These are phyloP conservation scores for Metopia argyrocephala DNA, from an alignment of 2,888 invertebrate species.

Conservation along the genomic window DNA sequence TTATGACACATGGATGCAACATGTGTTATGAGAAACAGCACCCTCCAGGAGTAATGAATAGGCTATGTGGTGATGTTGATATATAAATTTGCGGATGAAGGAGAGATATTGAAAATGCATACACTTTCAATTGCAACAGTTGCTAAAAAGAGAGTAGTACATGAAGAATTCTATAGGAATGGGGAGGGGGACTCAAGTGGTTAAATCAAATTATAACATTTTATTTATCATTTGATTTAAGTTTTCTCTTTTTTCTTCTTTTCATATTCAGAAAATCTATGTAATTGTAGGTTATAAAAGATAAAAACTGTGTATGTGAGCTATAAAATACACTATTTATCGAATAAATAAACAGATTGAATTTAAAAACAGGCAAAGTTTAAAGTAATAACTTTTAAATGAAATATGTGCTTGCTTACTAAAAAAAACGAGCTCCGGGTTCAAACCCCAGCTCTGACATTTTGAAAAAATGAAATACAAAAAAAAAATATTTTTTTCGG, in stretches of 20 bases:
- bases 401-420: too few relatives aligned
- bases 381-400: too few relatives aligned
- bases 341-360: too few relatives aligned
- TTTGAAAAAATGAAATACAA: too few relatives aligned
- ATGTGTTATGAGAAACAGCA: slow-evolving; percentile 67
- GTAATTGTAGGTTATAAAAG: background rate
- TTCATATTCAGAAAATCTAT: background rate
- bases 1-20: slow-evolving; percentile 69
- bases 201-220: slow-evolving; percentile 56
- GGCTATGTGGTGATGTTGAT: too few relatives aligned
- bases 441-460: too few relatives aligned
- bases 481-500: too few relatives aligned
- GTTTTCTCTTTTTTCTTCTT: background rate
- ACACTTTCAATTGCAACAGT: slow-evolving; percentile 57
- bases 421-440: too few relatives aligned
- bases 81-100: slow-evolving; percentile 8
- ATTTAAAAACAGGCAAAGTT: too few relatives aligned
- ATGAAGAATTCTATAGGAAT: too few relatives aligned
- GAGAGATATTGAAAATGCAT: slow-evolving; percentile 31
- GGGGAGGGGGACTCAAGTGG: background rate
- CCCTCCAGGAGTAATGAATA: slow-evolving; percentile 5
- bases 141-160: slow-evolving; percentile 16
- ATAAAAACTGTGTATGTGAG: background rate
- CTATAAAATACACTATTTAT: too few relatives aligned
- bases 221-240: slow-evolving; percentile 39